phyloP scores from a whole-genome alignment of 2,797 vertebrate genomes.

The Odontamblyopus rebecca region DNA sequence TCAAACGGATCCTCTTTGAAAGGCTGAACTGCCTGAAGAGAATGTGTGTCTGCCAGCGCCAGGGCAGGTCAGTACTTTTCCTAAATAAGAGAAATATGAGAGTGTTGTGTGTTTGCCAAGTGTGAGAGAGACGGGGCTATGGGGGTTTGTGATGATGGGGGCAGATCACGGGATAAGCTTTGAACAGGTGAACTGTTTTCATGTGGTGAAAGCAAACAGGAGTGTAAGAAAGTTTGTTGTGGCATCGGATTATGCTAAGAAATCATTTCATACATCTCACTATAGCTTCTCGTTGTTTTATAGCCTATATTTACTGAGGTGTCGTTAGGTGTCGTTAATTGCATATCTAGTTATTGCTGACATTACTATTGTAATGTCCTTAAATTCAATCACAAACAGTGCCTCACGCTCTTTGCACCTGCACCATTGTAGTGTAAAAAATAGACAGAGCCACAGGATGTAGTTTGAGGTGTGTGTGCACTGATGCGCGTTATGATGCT shows the following conservation, averaged over 20 bases:
- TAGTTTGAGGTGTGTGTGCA: slow-evolving; percentile 36
- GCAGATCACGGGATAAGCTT: slow-evolving; percentile 46
- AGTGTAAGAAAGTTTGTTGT: slow-evolving; percentile 10
- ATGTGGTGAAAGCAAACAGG: background rate
- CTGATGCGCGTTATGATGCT: slow-evolving; percentile 16
- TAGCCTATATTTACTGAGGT: background rate
- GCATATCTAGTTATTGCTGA: background rate
- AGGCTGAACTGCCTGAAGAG: slow-evolving; percentile 83
- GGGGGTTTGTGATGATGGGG: slow-evolving; percentile 46
- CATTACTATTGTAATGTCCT: background rate
- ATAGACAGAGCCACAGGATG: slow-evolving; percentile 38
- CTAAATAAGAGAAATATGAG: slow-evolving; percentile 68
- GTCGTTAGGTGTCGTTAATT: background rate
- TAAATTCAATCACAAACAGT: slow-evolving; percentile 19
- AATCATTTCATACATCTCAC: background rate
- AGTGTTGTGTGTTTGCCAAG: slow-evolving; percentile 55
- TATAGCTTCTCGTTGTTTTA: background rate
- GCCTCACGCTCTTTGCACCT: slow-evolving; percentile 33
- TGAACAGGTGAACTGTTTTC: slow-evolving; percentile 38
- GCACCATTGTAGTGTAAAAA: slow-evolving; percentile 28
- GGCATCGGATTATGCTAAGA: background rate
- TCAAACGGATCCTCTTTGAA: slow-evolving; percentile 82
- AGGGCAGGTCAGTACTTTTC: slow-evolving; percentile 80
- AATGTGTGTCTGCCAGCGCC: slow-evolving; percentile 84
- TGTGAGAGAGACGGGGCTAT: slow-evolving; percentile 23